Base-by-base conservation (phyloP, 2,113 vertebrate species). In the Synchiropus splendidus region DNA sequence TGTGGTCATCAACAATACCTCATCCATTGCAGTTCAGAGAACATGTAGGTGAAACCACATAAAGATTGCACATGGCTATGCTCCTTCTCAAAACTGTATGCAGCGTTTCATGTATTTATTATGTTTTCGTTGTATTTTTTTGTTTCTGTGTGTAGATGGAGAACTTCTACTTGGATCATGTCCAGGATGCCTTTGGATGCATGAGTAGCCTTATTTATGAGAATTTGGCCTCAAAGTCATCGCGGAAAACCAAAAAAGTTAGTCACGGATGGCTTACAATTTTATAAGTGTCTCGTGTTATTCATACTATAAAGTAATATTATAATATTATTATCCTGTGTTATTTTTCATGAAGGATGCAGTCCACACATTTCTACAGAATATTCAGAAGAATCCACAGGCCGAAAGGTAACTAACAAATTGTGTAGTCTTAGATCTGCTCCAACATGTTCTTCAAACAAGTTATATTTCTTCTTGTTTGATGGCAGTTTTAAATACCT, bases 121-220 rank as follows among this genome's bases (percentile, higher is more conserved):
- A n/a, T n/a, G n/a, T n/a, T n/a, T 33, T 9, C 32, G 17, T 3
- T 33, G 31, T 2, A n/a, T 16, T 2, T 11, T 5, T 13, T 5
- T 3, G 2, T 18, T 42, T 50, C 51, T 6, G n/a, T 38, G 0
- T 57, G 35, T 31, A 92, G 90, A 81, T 92, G 75, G 64, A 81
- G 58, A 77, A 72, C 57, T 89, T 88, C 61, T 83, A 81, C 69
- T 40, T 67, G 51, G 78, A 88, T 53, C 73, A 89, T 12, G 59
- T 44, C 5, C 68, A 76, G 13, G 81, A 89, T 2, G 84, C 87
- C 10, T 91, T 90, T 12, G 56, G 74, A 0, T 74, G 84, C 14
- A 83, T 87, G 67, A 72, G 75, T 2, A 64, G 42, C 10, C 40
- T 89, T 21, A 79, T 92, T 21, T 66, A 73, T 3, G 75, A 80